phyloP scores from a whole-genome alignment of 2,797 vertebrate species.

The Manis pentadactyla region DNA sequence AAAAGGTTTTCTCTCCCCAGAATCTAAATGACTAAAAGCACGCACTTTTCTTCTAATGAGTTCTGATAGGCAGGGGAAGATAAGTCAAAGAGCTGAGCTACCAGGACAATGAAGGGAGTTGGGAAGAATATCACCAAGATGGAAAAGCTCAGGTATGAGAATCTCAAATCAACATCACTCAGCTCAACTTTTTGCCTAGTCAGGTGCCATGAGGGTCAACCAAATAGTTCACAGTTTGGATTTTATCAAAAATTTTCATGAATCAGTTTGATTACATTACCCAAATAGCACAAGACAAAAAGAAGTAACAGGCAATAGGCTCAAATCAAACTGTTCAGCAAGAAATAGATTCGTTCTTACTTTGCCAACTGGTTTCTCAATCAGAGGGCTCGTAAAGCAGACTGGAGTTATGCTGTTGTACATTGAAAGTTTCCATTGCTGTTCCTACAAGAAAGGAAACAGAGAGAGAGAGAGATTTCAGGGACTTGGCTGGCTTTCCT shows the following conservation, averaged over 20 bases:
- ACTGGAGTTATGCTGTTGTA: neutral
- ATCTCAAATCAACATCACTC: neutral
- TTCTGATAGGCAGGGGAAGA: neutral
- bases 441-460: conserved; percentile 62
- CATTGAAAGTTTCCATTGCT: conserved; percentile 56
- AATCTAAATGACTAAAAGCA: neutral
- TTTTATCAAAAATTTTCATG: neutral
- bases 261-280: neutral
- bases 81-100: neutral
- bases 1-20: neutral
- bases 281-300: neutral
- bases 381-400: conserved; percentile 59
- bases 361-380: conserved; percentile 70
- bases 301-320: neutral
- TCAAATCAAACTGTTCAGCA: neutral
- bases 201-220: neutral
- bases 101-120: neutral
- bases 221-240: neutral
- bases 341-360: conserved; percentile 61
- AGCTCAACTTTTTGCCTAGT: neutral
- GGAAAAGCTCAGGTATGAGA: neutral
- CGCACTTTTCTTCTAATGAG: neutral
- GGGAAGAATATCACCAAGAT: neutral
- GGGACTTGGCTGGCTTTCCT: neutral
- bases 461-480: conserved; percentile 7